Evolutionary conservation across 2,797 vertebrate genomes (phyloP).

Genomic region (Lycodopsis pacificus): DNA sequence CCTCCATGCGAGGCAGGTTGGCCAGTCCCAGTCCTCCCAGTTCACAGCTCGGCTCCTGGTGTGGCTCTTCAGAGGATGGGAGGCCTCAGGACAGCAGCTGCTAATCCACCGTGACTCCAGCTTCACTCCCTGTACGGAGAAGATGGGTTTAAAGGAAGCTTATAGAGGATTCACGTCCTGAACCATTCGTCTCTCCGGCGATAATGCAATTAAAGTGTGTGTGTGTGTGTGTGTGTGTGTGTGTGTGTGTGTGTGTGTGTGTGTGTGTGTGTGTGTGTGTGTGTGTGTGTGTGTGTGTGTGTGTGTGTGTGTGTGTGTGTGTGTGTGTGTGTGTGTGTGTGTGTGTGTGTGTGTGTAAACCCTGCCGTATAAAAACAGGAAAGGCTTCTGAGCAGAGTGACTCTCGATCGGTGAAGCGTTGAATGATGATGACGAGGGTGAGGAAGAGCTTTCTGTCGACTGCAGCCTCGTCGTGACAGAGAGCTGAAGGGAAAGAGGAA

Average conservation of each 20-base stretch:
- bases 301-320: neutral
- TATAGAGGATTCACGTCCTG: conserved; percentile 32
- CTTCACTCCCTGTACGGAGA: conserved; percentile 15
- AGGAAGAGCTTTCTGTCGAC: conserved; percentile 35
- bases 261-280: neutral
- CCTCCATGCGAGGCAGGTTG: neutral
- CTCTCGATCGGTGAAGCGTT: conserved; percentile 25
- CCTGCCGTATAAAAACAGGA: neutral
- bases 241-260: neutral
- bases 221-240: neutral
- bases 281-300: neutral
- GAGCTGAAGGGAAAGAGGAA: neutral
- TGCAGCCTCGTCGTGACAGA: conserved; percentile 44
- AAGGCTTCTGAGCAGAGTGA: conserved; percentile 12
- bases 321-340: neutral
- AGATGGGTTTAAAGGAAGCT: conserved; percentile 49
- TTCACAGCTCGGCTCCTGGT: conserved; percentile 6
- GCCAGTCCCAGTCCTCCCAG: conserved; percentile 41
- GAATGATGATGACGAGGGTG: neutral
- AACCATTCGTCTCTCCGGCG: conserved; percentile 24
- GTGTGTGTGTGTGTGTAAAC: neutral
- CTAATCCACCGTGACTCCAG: conserved; percentile 54
- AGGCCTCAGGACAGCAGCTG: conserved; percentile 45
- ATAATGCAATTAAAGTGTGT: conserved; percentile 39
- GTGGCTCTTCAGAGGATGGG: conserved; percentile 16